Conservation (phyloP, 2,113 vertebrate genomes). For the Eudyptes chrysolophus region DNA sequence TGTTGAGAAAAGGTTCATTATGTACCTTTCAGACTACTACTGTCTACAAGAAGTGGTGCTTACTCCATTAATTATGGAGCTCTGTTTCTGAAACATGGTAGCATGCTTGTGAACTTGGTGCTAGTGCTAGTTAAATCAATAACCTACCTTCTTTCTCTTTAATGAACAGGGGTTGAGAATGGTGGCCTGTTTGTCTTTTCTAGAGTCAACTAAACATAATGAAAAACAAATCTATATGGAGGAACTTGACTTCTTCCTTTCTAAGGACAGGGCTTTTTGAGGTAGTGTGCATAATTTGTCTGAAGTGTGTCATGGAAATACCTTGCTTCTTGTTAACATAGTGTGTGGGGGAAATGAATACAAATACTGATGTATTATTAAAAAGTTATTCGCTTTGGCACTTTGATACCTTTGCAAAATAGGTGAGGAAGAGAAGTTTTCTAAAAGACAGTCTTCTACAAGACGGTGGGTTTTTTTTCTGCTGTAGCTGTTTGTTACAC, state of each 20-base stretch:
- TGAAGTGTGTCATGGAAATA: slow-evolving; percentile 4
- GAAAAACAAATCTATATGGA: slow-evolving; percentile 32
- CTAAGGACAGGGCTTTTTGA: slow-evolving; percentile 15
- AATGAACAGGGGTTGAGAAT: slow-evolving; percentile 1
- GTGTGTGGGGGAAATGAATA: not conserved
- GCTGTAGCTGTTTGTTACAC: not conserved
- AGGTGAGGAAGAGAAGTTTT: not conserved
- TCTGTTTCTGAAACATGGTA: not conserved
- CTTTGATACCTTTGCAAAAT: not conserved
- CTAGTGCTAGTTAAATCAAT: not conserved
- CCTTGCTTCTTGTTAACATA: not conserved
- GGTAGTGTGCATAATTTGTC: slow-evolving; percentile 20
- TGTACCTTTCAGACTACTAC: not conserved
- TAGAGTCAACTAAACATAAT: not conserved
- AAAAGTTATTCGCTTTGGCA: not conserved
- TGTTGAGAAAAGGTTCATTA: not conserved
- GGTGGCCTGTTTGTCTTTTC: not conserved
- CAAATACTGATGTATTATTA: not conserved
- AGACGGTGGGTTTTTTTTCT: not conserved
- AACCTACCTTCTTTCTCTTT: slow-evolving; percentile 21
- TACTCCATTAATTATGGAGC: not conserved
- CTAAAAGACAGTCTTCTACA: not conserved
- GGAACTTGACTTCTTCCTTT: slow-evolving; percentile 35
- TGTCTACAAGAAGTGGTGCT: not conserved
- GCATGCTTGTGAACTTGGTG: not conserved